These are phyloP conservation scores for Tholera decimalis DNA, from an alignment of 2,888 invertebrate genomes.

Conservation along the genomic window DNA sequence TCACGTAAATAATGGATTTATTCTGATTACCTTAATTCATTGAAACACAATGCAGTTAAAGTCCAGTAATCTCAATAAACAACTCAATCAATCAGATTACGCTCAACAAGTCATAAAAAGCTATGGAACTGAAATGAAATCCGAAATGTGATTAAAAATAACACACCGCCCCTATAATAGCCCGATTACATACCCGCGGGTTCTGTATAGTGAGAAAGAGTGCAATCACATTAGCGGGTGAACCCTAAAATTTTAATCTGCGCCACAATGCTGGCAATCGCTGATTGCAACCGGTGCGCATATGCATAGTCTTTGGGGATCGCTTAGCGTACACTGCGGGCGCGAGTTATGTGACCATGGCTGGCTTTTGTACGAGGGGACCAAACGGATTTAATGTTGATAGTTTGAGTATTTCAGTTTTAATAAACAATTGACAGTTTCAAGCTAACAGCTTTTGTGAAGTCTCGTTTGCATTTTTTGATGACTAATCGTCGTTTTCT, in stretches of 20 bases:
- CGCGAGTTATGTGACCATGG: slow-evolving; percentile 24
- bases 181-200: slow-evolving; percentile 78
- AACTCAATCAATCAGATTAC: slow-evolving; percentile 65
- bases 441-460: no score
- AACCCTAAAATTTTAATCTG: slow-evolving; percentile 91
- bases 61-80: slow-evolving; percentile 35
- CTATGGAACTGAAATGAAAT: slow-evolving; percentile 69
- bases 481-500: no score
- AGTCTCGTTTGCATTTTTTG: no score
- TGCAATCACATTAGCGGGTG: slow-evolving; percentile 91
- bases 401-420: slow-evolving; percentile 1
- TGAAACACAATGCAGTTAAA: slow-evolving; percentile 12
- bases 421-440: no score
- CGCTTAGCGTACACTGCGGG: slow-evolving; percentile 84
- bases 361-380: slow-evolving; percentile 4
- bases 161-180: slow-evolving; percentile 86
- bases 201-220: slow-evolving; percentile 81
- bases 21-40: slow-evolving; percentile 23
- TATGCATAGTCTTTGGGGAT: slow-evolving; percentile 91
- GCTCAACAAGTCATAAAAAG: slow-evolving; percentile 55
- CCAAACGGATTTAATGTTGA: slow-evolving; percentile 1
- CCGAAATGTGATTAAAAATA: slow-evolving; percentile 86
- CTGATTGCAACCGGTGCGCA: slow-evolving; percentile 88
- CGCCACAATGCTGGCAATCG: slow-evolving; percentile 88
- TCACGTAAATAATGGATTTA: background rate